Conservation (phyloP, 2,113 vertebrate genomes). For the Platichthys flesus region DNA sequence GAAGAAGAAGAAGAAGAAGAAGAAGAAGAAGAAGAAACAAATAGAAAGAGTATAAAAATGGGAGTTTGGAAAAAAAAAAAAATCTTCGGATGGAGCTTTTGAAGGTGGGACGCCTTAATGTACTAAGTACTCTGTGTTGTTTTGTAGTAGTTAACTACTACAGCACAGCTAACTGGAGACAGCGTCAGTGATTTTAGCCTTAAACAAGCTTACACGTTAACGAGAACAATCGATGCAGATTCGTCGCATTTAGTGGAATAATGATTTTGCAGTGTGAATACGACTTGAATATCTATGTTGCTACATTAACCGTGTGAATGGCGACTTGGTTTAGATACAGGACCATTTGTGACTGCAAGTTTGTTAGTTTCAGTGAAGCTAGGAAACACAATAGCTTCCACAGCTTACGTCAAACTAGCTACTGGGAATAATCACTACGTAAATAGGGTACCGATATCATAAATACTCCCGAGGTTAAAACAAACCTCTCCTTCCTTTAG, state of each 20-base stretch:
- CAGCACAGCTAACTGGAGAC: slow-evolving; percentile 5
- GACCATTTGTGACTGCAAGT: neutral
- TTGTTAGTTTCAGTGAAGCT: neutral
- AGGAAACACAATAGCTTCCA: slow-evolving; percentile 22
- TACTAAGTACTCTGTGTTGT: slow-evolving; percentile 11
- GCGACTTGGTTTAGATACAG: neutral
- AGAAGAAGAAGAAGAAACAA: neutral
- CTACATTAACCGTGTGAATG: no score
- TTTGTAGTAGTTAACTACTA: slow-evolving; percentile 14
- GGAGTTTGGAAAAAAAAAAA: neutral
- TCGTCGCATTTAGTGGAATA: neutral
- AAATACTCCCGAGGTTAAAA: neutral
- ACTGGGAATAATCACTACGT: neutral
- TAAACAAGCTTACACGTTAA: slow-evolving; percentile 15
- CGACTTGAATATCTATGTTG: neutral
- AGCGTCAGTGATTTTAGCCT: slow-evolving; percentile 24
- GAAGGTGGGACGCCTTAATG: slow-evolving; percentile 58
- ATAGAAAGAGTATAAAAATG: neutral
- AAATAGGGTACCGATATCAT: no score
- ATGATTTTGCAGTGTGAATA: neutral
- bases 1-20: no score
- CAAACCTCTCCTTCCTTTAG: neutral
- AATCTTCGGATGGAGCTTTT: no score
- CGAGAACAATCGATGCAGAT: neutral
- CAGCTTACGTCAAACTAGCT: slow-evolving; percentile 23